Percentiles rank a stretch among this genome's conserved stretches.
phyloP scores from a whole-genome alignment of 2,113 vertebrate species.

The Hemiprocne comata region DNA sequence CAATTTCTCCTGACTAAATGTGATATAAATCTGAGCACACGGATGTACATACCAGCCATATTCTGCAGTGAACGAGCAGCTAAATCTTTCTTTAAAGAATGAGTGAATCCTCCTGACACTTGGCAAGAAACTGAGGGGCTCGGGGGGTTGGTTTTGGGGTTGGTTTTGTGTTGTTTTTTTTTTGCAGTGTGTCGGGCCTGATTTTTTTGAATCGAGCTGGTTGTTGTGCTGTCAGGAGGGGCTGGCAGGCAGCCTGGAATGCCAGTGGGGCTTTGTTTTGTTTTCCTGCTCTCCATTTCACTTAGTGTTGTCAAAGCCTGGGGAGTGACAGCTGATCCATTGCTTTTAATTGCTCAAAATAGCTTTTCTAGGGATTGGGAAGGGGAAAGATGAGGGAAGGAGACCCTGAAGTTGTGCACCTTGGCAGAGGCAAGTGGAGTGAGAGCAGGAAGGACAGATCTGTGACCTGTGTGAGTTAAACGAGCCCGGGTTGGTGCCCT shows the following conservation, averaged over 20 bases:
- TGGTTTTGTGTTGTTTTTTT: too few relatives aligned
- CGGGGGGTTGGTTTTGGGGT: too few relatives aligned
- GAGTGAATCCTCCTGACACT: neutral
- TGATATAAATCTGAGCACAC: constrained; percentile 69
- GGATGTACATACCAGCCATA: constrained; percentile 23
- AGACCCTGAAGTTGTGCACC: neutral
- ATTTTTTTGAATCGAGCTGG: neutral
- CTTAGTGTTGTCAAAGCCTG: neutral
- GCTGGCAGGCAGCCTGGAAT: neutral
- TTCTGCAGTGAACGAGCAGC: neutral
- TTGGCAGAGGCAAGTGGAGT: too few relatives aligned
- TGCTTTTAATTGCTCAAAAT: neutral
- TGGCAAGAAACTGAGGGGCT: neutral
- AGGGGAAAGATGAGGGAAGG: neutral
- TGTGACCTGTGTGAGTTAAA: neutral
- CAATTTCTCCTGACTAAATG: constrained; percentile 75
- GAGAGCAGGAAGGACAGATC: neutral
- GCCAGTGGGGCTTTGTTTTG: neutral
- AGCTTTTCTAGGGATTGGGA: neutral
- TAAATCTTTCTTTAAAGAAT: neutral
- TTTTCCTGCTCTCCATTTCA: neutral
- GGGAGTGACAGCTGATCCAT: neutral
- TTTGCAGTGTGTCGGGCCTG: neutral
- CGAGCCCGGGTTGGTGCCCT: neutral
- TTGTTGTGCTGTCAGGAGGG: neutral